Evolutionary conservation across 1,140 invertebrate species (phyloP).

Genomic region (Drosophila arizonae): DNA sequence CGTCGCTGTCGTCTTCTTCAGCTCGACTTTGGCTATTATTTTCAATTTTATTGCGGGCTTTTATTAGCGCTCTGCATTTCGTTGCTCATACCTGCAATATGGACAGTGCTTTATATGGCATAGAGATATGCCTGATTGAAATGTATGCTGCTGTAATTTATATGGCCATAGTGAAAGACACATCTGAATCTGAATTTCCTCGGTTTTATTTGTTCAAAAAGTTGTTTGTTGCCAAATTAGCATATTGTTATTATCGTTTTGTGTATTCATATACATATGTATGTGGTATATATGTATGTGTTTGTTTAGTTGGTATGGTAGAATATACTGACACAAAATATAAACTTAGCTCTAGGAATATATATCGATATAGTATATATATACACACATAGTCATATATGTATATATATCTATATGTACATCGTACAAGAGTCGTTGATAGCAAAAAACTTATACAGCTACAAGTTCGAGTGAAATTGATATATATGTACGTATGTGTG

Average conservation of each 20-base stretch:
- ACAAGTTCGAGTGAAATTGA: conserved; percentile 21
- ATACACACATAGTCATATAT: conserved; percentile 38
- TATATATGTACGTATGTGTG: neutral
- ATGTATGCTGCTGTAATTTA: conserved; percentile 74
- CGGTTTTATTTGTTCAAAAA: conserved; percentile 75
- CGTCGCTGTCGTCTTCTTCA: conserved; percentile 17
- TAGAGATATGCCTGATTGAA: conserved; percentile 67
- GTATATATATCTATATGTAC: conserved; percentile 34
- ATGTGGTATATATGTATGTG: conserved; percentile 46
- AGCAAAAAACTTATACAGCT: conserved; percentile 60
- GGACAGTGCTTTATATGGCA: conserved; percentile 62
- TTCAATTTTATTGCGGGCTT: conserved; percentile 79
- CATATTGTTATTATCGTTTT: conserved; percentile 54
- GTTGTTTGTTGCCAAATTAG: conserved; percentile 66
- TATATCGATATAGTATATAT: conserved; percentile 1
- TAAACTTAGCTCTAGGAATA: conserved; percentile 65
- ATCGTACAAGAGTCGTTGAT: conserved; percentile 47
- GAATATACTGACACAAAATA: conserved; percentile 66
- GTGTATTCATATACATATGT: conserved; percentile 23
- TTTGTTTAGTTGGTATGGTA: conserved; percentile 19
- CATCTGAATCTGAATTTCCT: conserved; percentile 58
- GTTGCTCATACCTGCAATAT: conserved; percentile 19
- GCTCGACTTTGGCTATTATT: conserved; percentile 73
- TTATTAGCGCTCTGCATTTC: conserved; percentile 74
- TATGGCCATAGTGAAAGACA: conserved; percentile 56